A percentile compares a stretch with the other conserved stretches of the same genome.
These are phyloP conservation scores for Onychomys arenicola DNA, from an alignment of 2,797 vertebrate species.

Conservation along the genomic window DNA sequence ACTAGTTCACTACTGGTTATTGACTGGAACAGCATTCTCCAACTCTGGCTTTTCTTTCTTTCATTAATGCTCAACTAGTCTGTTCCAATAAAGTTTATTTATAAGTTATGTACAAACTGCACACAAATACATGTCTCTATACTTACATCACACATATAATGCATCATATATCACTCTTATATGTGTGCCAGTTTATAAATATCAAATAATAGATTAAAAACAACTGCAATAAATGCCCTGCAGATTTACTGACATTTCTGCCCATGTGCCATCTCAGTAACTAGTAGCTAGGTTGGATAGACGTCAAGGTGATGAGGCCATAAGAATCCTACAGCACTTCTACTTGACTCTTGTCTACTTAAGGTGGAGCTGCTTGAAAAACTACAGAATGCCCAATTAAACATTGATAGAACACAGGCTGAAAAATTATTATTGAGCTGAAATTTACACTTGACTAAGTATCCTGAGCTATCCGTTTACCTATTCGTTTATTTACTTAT, in stretches of 20 bases:
- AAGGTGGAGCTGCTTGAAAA: neutral
- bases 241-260: neutral
- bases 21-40: neutral
- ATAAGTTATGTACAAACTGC: neutral
- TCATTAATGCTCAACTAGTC: neutral
- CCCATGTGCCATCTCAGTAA: neutral
- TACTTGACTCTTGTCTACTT: neutral
- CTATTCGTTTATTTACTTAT: neutral
- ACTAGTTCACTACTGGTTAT: neutral
- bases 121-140: neutral
- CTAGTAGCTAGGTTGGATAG: neutral
- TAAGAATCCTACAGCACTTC: neutral
- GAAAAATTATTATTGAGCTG: neutral
- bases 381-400: neutral
- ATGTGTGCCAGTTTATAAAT: neutral
- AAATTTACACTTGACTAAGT: conserved; percentile 40
- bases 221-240: neutral
- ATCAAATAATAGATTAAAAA: neutral
- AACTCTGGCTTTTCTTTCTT: neutral
- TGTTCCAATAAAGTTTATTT: neutral
- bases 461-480: neutral
- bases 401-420: neutral
- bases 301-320: neutral
- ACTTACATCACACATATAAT: neutral
- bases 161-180: neutral